These are phyloP conservation scores for Pogonognathellus flavescens DNA, from an alignment of 1,140 invertebrate species.

Conservation along the genomic window DNA sequence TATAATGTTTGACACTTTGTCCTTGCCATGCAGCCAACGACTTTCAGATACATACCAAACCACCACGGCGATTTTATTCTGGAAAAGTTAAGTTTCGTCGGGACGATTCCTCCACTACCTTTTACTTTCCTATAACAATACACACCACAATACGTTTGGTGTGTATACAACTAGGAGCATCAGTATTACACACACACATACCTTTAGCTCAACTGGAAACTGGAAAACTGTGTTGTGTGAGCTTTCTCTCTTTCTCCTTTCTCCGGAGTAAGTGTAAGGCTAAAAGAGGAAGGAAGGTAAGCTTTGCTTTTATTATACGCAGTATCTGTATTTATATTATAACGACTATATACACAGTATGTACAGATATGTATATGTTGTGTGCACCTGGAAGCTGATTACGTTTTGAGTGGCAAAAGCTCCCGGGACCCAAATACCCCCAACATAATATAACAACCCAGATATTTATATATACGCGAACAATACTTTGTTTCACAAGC, in stretches of 20 bases:
- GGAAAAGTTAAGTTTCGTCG: conserved; percentile 31
- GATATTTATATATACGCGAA: conserved; percentile 23
- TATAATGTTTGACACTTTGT: conserved; percentile 50
- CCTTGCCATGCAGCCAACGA: conserved; percentile 40
- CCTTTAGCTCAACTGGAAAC: not conserved
- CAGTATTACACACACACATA: no score
- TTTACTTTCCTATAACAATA: not conserved
- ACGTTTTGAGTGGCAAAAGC: conserved; percentile 46
- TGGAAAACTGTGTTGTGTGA: not conserved
- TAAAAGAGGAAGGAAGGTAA: conserved; percentile 10
- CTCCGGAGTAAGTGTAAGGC: not conserved
- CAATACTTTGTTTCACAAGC: not conserved
- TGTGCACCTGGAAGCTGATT: conserved; percentile 43
- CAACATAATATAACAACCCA: conserved; percentile 24
- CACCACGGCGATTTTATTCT: conserved; percentile 41
- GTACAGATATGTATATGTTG: conserved; percentile 18
- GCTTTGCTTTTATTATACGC: conserved; percentile 9
- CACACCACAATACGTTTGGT: no score
- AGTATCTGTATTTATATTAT: not conserved
- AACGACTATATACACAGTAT: conserved; percentile 13
- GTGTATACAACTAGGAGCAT: no score
- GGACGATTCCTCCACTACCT: conserved; percentile 24
- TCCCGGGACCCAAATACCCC: conserved; percentile 39
- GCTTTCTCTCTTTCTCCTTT: not conserved
- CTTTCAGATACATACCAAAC: conserved; percentile 42